Evolutionary conservation across 2,113 vertebrate species (phyloP), one percentile per base, ranked within the genome.

Genomic region (Synodontis membranacea): DNA sequence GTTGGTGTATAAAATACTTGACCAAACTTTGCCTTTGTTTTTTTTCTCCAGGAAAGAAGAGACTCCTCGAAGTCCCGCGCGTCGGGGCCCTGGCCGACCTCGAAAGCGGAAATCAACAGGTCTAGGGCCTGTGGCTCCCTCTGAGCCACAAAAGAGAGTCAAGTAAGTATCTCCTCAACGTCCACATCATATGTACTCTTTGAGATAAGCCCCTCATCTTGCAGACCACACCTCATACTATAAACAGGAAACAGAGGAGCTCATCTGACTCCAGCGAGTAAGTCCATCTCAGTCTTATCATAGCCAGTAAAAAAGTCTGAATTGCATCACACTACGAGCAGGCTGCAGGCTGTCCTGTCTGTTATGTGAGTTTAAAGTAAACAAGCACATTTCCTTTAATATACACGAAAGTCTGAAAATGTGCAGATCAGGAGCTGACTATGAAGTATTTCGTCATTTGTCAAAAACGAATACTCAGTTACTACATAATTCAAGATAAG

Each of bases 31-130:
- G 90, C 82, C 83, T 80, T 87, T 89, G 68, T 88, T 88, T 83
- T 88, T 83, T 84, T 46, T 54, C 42, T 87, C 42, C 91, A 99
- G 98, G 94, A 97, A 96, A 85, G 98, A 99, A 0, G 98, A 99
- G 93, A 96, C 95, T 87, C 97, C 97, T 0, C 95, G 97, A 50
- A 99, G 98, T 91, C 97, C 98, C 0, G 97, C 97, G 0, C 94
- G 97, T 8, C 94, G 98, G 0, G 98, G 98, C 5, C 97, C 97
- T 0, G 98, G 98, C 3, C 94, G 98, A 88, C 97, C 98, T 0
- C 94, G 98, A 92, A 99, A 99, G 88, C 93, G 97, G 86, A 99
- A 97, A 84, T 95, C 82, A 91, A 94, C 92, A 89, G 93, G 80
- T 76, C 84, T 92, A 86, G 93, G 78, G 91, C 89, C 91, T 72